Conservation (phyloP, 2,113 vertebrate species). For the Otolemur garnettii region DNA sequence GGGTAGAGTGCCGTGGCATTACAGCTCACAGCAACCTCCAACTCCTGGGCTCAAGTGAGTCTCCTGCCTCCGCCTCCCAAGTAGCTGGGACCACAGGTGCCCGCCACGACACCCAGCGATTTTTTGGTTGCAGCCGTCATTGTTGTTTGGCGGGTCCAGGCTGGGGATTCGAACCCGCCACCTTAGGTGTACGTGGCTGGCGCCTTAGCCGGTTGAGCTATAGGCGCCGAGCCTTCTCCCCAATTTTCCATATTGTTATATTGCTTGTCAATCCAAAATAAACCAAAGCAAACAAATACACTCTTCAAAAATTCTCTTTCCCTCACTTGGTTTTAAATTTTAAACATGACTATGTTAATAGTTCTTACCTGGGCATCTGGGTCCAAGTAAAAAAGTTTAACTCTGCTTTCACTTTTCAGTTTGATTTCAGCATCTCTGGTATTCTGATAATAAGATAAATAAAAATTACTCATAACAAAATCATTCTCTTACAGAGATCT, state of each 20-base stretch:
- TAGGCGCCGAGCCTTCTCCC: no score
- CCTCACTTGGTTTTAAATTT: background rate
- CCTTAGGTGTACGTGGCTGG: no score
- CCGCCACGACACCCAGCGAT: no score
- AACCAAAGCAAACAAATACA: background rate
- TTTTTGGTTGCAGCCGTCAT: no score
- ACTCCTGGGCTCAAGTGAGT: no score
- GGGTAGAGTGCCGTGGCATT: no score
- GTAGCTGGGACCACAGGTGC: no score
- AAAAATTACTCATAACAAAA: slow-evolving; percentile 5
- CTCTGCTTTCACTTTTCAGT: slow-evolving; percentile 95
- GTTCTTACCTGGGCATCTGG: slow-evolving; percentile 96
- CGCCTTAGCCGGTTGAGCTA: no score
- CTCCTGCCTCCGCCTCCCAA: no score
- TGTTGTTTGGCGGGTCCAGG: no score
- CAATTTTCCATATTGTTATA: background rate
- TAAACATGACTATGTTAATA: background rate
- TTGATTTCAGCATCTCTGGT: slow-evolving; percentile 96
- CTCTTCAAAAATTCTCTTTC: background rate
- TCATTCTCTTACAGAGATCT: background rate
- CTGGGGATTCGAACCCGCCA: no score
- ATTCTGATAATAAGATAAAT: slow-evolving; percentile 88
- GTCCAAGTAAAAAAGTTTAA: slow-evolving; percentile 97
- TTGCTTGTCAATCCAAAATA: background rate
- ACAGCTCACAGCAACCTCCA: no score